These are phyloP conservation scores for Sternarchorhynchus goeldii DNA, from an alignment of 2,797 vertebrate genomes.

Conservation along the genomic window DNA sequence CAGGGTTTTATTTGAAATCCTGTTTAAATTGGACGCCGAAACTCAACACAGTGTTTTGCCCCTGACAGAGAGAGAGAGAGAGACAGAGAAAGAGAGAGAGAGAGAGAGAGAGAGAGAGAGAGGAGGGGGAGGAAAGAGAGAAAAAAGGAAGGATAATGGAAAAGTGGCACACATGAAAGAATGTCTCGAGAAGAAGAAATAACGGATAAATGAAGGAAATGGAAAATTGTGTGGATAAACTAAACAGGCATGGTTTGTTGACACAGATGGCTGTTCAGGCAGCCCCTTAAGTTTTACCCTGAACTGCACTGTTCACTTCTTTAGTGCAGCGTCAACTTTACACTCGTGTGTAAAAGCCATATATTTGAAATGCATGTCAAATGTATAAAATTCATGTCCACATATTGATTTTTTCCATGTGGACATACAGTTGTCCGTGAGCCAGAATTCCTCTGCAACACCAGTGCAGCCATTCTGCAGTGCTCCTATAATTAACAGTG, in stretches of 20 bases:
- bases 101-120: background rate
- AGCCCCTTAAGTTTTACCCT: background rate
- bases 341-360: background rate
- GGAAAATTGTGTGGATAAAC: slow-evolving; percentile 11
- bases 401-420: too few relatives aligned
- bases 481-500: background rate
- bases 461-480: background rate
- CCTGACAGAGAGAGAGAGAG: slow-evolving; percentile 33
- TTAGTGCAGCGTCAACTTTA: background rate
- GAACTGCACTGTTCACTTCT: background rate
- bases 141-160: slow-evolving; percentile 11
- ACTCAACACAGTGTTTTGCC: slow-evolving; percentile 55
- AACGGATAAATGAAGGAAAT: background rate
- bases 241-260: slow-evolving; percentile 13
- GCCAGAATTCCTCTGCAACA: background rate
- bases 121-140: slow-evolving; percentile 10
- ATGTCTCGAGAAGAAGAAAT: slow-evolving; percentile 14
- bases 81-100: background rate
- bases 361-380: too few relatives aligned
- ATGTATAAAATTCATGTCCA: too few relatives aligned
- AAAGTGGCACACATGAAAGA: slow-evolving; percentile 5
- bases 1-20: slow-evolving; percentile 78
- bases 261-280: slow-evolving; percentile 5
- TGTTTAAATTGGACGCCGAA: slow-evolving; percentile 65
- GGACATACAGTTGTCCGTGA: background rate